Evolutionary conservation across 2,797 vertebrate species (phyloP).

Genomic region (Epinephelus awoara): DNA sequence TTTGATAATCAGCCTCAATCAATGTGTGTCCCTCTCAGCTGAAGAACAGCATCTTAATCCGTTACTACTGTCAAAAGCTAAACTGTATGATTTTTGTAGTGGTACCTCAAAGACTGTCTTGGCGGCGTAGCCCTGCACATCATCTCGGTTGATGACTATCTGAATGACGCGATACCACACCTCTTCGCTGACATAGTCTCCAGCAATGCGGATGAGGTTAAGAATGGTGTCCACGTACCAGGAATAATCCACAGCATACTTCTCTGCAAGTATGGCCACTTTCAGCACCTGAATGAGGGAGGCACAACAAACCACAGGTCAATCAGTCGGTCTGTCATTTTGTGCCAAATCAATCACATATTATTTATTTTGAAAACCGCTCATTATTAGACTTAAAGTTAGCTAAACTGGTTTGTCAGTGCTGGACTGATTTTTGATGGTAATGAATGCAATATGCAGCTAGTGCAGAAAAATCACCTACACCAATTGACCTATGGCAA

Average conservation of each 20-base stretch:
- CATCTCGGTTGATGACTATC: slow-evolving; percentile 97
- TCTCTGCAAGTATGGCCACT: slow-evolving; percentile 97
- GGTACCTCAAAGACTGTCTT: slow-evolving; percentile 98
- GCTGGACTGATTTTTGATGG: not conserved
- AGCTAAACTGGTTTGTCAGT: not conserved
- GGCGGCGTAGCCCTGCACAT: slow-evolving; percentile 97
- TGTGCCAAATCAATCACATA: not conserved
- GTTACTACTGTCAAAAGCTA: not conserved
- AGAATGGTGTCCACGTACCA: slow-evolving; percentile 99
- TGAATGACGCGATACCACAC: slow-evolving; percentile 99
- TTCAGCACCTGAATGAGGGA: slow-evolving; percentile 90
- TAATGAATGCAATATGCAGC: not conserved
- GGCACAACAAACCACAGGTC: not conserved
- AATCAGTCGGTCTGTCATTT: not conserved
- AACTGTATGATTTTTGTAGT: not conserved
- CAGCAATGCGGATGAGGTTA: slow-evolving; percentile 96
- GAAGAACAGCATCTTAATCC: not conserved
- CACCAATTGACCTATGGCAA: not conserved
- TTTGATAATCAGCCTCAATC: no score
- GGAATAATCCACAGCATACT: slow-evolving; percentile 97
- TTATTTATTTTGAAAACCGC: not conserved
- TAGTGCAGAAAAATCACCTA: not conserved
- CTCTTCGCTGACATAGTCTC: slow-evolving; percentile 98
- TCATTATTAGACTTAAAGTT: not conserved
- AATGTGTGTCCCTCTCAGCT: not conserved